Base-by-base conservation (phyloP, 2,888 invertebrate species). In the Balanococcus diminutus region DNA sequence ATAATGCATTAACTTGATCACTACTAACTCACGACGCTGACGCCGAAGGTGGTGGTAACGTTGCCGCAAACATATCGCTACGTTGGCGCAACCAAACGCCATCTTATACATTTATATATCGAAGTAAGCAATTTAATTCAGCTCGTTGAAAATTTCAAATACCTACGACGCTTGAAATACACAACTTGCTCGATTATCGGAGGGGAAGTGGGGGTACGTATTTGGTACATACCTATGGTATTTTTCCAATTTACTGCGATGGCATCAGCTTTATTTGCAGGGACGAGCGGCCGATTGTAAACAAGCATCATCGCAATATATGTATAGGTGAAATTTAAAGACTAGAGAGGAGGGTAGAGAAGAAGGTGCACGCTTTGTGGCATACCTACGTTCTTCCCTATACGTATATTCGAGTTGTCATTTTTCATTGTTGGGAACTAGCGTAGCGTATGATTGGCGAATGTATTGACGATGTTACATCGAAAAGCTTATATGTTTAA, bases 1-100 rank as follows among this genome's bases (percentile, higher is more conserved):
- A 75, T 75, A 75, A 75, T 75, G 75, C 75, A 75, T 75, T 75
- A 75, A 75, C 32, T 75, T 75, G 75, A 75, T 75, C 75, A 75
- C 75, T 32, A 75, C 75, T 75, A 75, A 75, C 75, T 75, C 75
- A 75, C 75, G 1, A 36, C 8, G 36, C 75, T 11, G 28, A n/a
- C 22, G 42, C 14, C 14, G n/a, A n/a, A n/a, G n/a, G 19, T 51
- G 19, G 51, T 8, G 51, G 51, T 19, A 51, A 19, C 51, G n/a
- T 19, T 19, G 19, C 9, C 51, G 61, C 14, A 46, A 36, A 11
- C 46, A 14, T 46, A 46, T 67, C 42, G 42, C 42, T 11, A 51
- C n/a, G n/a, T 51, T 51, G 6, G 51, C 51, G 2, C 8, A 31
- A 31, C 32, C 32, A 32, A 75, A 75, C 75, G 36, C 75, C 75